Evolutionary conservation across 2,797 vertebrate species (phyloP).

Genomic region (Cheracebus regulus): DNA sequence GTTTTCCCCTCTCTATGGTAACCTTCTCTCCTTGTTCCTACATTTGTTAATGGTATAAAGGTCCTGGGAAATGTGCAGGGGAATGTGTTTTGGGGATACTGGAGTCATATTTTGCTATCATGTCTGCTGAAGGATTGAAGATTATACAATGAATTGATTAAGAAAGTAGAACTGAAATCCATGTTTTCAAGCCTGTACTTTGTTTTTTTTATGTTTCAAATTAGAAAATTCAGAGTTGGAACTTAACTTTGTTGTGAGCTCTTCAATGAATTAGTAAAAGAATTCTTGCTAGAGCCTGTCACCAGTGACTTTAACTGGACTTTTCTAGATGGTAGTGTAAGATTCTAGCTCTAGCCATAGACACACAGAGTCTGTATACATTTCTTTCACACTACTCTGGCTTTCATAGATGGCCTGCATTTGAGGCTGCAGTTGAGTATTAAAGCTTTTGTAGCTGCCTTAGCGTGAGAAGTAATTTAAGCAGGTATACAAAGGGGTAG

Average conservation of each 20-base stretch:
- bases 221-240: conserved; percentile 43
- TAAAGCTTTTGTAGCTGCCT: background rate
- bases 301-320: background rate
- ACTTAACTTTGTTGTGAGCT: conserved; percentile 27
- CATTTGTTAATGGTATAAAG: background rate
- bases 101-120: background rate
- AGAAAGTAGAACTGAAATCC: conserved; percentile 32
- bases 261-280: background rate
- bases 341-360: background rate
- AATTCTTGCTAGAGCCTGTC: background rate
- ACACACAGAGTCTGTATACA: background rate
- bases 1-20: background rate
- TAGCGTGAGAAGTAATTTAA: background rate
- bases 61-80: background rate
- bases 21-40: background rate
- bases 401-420: background rate
- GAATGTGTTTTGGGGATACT: background rate
- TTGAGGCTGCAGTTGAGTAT: background rate
- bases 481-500: background rate
- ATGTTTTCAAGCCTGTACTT: background rate
- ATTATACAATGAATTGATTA: background rate
- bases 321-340: background rate
- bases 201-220: conserved; percentile 8
- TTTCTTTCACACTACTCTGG: background rate
- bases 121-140: conserved; percentile 12